Percentiles rank a stretch among this genome's conserved stretches.
Evolutionary conservation across 2,797 vertebrate species (phyloP).

Genomic region (Clarias platycephalus): DNA sequence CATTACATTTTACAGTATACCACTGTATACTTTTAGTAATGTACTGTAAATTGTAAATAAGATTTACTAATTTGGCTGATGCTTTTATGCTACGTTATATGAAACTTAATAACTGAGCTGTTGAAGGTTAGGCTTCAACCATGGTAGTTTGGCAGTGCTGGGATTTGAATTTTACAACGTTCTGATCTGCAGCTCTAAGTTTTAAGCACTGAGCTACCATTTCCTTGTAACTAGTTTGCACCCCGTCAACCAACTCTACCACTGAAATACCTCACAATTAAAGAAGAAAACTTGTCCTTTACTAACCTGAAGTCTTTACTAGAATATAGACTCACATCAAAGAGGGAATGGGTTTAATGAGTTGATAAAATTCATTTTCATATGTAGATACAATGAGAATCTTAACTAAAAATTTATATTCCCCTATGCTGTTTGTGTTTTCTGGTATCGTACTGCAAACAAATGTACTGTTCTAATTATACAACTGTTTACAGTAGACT

Average conservation of each 20-base stretch:
- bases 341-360: neutral
- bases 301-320: neutral
- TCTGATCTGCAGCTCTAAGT: neutral
- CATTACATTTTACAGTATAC: neutral
- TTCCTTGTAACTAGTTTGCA: neutral
- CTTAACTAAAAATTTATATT: neutral
- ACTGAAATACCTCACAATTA: neutral
- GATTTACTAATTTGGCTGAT: neutral
- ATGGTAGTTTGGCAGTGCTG: neutral
- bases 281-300: neutral
- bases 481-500: neutral
- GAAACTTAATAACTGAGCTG: neutral
- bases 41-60: neutral
- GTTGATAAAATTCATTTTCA: neutral
- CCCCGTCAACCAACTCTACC: neutral
- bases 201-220: neutral
- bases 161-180: neutral
- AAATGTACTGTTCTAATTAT: neutral
- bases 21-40: neutral
- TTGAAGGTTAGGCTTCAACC: neutral
- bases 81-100: neutral
- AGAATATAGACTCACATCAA: neutral
- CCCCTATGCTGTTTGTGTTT: neutral
- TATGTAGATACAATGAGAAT: neutral
- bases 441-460: neutral